Evolutionary conservation across 2,113 vertebrate species (phyloP), one percentile per base, ranked within the genome.

Genomic region (Eretmochelys imbricata): DNA sequence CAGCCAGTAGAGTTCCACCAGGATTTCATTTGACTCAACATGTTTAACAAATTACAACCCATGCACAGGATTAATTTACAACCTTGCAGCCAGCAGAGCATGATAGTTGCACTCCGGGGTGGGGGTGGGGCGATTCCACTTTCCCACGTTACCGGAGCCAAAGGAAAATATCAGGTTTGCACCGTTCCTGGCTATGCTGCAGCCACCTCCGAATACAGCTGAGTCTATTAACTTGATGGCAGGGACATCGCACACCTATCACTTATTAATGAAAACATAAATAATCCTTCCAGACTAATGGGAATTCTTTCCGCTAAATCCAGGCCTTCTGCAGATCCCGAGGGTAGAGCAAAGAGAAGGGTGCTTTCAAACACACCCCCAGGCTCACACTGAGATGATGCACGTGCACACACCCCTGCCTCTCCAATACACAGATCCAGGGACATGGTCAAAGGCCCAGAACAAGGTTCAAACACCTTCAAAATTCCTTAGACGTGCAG

Each of bases 391-490:
- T 0, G 0, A 35, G 48, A 17, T 5, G 10, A 54, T 10, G 3
- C 29, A 75, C 22, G 51, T 35, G 13, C 0, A 0, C 38, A 13
- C 0, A 0, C 19, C 9, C 17, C n/a, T 8, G 31, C 35, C 65
- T 22, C 19, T 72, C 19, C 65, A 69, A n/a, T 20, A n/a, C 65
- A 38, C 65, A 38, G n/a, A 38, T 72, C 65, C n/a, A 72, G 65
- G 9, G 65, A 10, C 17, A 10, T 16, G 17, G 20, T 69, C 8
- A 10, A 20, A 72, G n/a, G 65, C 4, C 35, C 19, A 20, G 65
- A 72, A 38, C 35, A 38, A 38, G n/a, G 19, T 72, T 38, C 65
- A 35, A 16, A 12, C 59, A 35, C 59, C 59, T 16, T 65, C 29
- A 69, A 69, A 69, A 20, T 69, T 35, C 35, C 16, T 69, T 10